Evolutionary conservation across 1,140 invertebrate genomes (phyloP).

Genomic region (Anthonomus grandis): DNA sequence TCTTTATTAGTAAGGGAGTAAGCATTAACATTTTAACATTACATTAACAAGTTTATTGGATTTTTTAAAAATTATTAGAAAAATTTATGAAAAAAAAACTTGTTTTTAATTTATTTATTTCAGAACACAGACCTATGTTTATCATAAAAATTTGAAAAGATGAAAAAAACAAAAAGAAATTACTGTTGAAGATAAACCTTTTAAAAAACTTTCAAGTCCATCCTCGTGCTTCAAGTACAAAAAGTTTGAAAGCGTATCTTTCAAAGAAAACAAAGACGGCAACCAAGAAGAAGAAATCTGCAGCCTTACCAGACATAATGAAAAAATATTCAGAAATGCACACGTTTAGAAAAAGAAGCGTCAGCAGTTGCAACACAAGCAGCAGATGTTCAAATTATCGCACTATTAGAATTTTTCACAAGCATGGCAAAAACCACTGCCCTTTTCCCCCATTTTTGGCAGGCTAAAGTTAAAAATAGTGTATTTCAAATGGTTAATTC

Average conservation of each 20-base stretch:
- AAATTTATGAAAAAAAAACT: too few species aligned
- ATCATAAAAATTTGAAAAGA: constrained; percentile 8
- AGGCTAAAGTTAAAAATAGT: constrained; percentile 18
- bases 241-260: not conserved
- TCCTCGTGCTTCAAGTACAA: constrained; percentile 13
- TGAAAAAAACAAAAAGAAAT: constrained; percentile 13
- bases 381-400: constrained; percentile 9
- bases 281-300: constrained; percentile 15
- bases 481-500: constrained; percentile 18
- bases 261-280: constrained; percentile 14
- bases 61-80: too few species aligned
- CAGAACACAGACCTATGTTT: constrained; percentile 13
- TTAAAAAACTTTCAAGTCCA: constrained; percentile 8
- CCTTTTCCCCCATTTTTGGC: constrained; percentile 16
- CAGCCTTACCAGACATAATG: constrained; percentile 18
- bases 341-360: constrained; percentile 17
- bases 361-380: constrained; percentile 11
- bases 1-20: too few species aligned
- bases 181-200: constrained; percentile 8
- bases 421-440: constrained; percentile 18
- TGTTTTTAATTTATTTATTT: too few species aligned
- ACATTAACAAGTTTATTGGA: too few species aligned
- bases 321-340: constrained; percentile 20
- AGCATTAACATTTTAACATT: too few species aligned
- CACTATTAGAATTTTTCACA: constrained; percentile 18